These are phyloP conservation scores for Holacanthella duospinosa DNA, from an alignment of 2,888 invertebrate genomes.

Conservation along the genomic window DNA sequence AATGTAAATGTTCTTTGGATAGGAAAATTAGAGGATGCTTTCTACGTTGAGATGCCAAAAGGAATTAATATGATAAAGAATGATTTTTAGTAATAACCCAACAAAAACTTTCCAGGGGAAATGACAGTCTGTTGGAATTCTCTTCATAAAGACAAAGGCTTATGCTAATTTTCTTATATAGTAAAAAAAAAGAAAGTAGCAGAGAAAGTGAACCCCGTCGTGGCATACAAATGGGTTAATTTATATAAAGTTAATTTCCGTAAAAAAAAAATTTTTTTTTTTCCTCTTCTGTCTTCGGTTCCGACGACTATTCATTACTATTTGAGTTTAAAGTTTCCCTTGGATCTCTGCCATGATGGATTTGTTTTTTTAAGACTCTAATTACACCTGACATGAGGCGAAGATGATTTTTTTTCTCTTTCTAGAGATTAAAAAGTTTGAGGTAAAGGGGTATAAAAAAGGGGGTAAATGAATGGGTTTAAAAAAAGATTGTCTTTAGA, in stretches of 20 bases:
- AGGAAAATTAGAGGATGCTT: neutral
- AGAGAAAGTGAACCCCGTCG: slow-evolving; percentile 19
- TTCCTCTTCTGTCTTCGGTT: neutral
- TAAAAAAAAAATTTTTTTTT: no score
- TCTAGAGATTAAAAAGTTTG: neutral
- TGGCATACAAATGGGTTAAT: slow-evolving; percentile 25
- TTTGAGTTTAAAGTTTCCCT: no score
- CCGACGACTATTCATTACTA: no score
- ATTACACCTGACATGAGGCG: neutral
- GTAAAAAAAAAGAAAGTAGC: slow-evolving; percentile 10
- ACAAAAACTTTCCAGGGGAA: neutral
- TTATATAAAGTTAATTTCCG: slow-evolving; percentile 23
- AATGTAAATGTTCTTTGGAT: neutral
- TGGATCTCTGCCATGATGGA: slow-evolving; percentile 4
- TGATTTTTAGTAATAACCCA: no score
- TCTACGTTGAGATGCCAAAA: neutral
- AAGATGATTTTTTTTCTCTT: no score
- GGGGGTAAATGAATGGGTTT: no score
- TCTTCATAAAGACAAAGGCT: slow-evolving; percentile 11
- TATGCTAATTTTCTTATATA: slow-evolving; percentile 20
- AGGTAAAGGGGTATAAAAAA: no score
- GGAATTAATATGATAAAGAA: neutral
- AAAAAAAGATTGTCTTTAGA: no score
- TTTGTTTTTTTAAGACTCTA: slow-evolving; percentile 3
- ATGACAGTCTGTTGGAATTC: neutral